Evolutionary conservation across 2,888 invertebrate species (phyloP), one percentile per base, ranked within the genome.

Genomic region (Scaptomyza flava): DNA sequence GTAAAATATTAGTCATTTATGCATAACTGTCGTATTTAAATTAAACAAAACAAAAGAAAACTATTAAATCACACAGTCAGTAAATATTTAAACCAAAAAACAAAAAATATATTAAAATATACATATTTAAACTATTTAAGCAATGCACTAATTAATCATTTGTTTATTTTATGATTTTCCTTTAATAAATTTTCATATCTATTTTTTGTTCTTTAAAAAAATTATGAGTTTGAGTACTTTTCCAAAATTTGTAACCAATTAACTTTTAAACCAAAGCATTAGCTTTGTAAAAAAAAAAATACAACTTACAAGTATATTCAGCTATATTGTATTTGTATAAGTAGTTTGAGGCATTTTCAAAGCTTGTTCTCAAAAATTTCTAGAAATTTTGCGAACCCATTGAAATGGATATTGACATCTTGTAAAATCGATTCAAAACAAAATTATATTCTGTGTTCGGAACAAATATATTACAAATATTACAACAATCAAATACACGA

Each of bases 261-360:
- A 58, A 46, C 33, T 53, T 69, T 47, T 45, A 42, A 62, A 66
- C 60, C 43, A 73, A 77, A 47, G 51, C 75, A 73, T 75, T 73
- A 75, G 27, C 52, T 70, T 69, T 66, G n/a, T n/a, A 69, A 64
- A 50, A 14, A 67, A 69, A 60, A 64, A 54, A 14, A 67, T 4
- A 23, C 23, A 23, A 69, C 69, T 71, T 73, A 81, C 53, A 73
- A 80, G 58, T 68, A 59, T 74, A 74, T 80, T 77, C 83, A 82
- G 86, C 78, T 67, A 82, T 80, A 79, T 75, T 86, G 76, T 85
- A 87, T 87, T 84, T 77, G 62, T 82, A 79, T 79, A 68, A 80
- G 85, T 89, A 90, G 90, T 88, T 89, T 88, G 72, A 89, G 82
- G 89, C 89, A 87, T 89, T 90, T 89, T 90, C 83, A 87, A 90